Evolutionary conservation across 2,888 invertebrate species (phyloP).

Genomic region (Dasysyrphus tricinctus): DNA sequence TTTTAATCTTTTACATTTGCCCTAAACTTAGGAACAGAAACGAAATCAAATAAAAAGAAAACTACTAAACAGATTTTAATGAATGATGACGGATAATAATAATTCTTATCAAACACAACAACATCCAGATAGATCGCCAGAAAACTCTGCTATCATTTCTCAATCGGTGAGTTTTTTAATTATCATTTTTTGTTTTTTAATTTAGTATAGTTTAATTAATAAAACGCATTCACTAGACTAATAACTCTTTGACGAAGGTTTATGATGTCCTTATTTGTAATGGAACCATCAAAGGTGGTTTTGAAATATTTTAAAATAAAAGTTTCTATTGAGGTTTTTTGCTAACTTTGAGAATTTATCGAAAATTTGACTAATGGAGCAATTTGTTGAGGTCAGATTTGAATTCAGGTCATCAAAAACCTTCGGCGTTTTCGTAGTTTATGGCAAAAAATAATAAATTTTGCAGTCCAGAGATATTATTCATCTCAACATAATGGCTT

Average conservation of each 20-base stretch:
- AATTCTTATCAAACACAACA: slow-evolving; percentile 65
- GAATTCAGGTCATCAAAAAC: not conserved
- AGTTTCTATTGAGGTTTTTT: not conserved
- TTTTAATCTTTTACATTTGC: not conserved
- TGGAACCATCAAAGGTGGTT: not conserved
- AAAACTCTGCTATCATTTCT: slow-evolving; percentile 47
- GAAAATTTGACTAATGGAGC: not conserved
- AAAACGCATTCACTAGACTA: not conserved
- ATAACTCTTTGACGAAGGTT: not conserved
- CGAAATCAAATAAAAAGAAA: slow-evolving; percentile 1
- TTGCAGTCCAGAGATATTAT: not conserved
- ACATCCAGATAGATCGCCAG: slow-evolving; percentile 64
- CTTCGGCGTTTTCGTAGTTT: no score
- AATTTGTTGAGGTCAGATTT: no score
- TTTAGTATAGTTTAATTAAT: not conserved
- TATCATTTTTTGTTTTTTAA: not conserved
- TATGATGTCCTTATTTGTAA: not conserved
- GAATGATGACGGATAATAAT: slow-evolving; percentile 73
- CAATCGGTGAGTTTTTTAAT: slow-evolving; percentile 54
- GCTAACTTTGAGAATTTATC: not conserved
- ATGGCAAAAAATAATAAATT: not conserved
- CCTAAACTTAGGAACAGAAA: slow-evolving; percentile 1
- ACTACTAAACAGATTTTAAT: slow-evolving; percentile 20
- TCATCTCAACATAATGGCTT: not conserved
- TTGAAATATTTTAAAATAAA: not conserved